A percentile compares a stretch with the other conserved stretches of the same genome.
Conservation (phyloP, 2,888 invertebrate genomes). For the Xestoiulus laeticollis region DNA sequence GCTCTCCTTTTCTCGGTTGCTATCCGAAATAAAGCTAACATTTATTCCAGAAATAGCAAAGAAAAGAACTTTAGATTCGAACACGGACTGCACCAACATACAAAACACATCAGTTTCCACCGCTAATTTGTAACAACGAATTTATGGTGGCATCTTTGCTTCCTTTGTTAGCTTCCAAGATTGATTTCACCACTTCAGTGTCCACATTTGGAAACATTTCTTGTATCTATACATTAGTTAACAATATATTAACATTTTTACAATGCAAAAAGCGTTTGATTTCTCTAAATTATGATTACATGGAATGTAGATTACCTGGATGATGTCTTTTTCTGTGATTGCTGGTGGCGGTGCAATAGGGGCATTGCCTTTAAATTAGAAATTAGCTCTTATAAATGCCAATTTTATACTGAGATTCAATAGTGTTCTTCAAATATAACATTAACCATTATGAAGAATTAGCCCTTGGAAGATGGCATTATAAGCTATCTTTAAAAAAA, state of each 20-base stretch:
- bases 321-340: slow-evolving; percentile 46
- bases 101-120: slow-evolving; percentile 51
- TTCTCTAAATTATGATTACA: no score
- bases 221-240: slow-evolving; percentile 74
- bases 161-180: slow-evolving; percentile 87
- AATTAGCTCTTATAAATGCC: not conserved
- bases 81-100: slow-evolving; percentile 59
- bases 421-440: no score
- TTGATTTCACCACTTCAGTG: slow-evolving; percentile 88
- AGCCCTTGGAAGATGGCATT: no score
- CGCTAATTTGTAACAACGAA: slow-evolving; percentile 82
- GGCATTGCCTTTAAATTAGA: not conserved
- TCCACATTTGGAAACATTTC: slow-evolving; percentile 98
- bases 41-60: not conserved
- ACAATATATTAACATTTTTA: not conserved
- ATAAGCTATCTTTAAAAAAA: not conserved
- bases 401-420: no score
- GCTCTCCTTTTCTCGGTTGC: not conserved
- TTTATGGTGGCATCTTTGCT: slow-evolving; percentile 92
- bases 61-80: not conserved
- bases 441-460: no score
- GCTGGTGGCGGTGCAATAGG: slow-evolving; percentile 32
- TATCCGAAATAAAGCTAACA: slow-evolving; percentile 15
- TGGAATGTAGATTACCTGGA: slow-evolving; percentile 46
- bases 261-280: no score